A percentile compares a stretch with the other conserved stretches of the same genome.
phyloP scores from a whole-genome alignment of 2,113 vertebrate genomes.

The Ornithorhynchus anatinus region DNA sequence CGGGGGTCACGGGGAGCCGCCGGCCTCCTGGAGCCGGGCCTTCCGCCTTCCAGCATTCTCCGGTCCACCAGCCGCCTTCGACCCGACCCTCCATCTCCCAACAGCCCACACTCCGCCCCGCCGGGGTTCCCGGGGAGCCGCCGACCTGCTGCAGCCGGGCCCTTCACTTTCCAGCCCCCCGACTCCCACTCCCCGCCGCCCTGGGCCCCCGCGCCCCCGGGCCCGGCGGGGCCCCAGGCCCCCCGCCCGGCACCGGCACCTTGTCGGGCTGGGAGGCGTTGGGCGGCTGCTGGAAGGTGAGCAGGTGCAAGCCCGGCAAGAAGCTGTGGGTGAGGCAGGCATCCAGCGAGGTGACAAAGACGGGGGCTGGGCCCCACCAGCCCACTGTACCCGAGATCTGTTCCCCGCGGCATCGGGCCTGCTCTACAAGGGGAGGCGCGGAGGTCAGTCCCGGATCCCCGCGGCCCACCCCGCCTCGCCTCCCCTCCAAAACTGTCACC shows the following conservation, averaged over 20 bases:
- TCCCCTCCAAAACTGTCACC: fast-evolving
- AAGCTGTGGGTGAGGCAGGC: conserved; percentile 87
- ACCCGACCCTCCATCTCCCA: background rate
- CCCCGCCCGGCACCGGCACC: conserved; percentile 74
- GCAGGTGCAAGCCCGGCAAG: conserved; percentile 90
- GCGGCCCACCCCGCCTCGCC: background rate
- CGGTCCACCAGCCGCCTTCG: no score
- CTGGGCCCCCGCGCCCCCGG: background rate
- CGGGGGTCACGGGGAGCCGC: background rate
- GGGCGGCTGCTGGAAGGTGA: conserved; percentile 91
- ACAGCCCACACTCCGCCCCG: no score
- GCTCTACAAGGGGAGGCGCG: conserved; percentile 67
- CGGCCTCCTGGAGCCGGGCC: background rate
- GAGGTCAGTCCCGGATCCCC: background rate
- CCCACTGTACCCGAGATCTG: conserved; percentile 90
- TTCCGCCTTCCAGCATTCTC: no score
- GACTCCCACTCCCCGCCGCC: background rate
- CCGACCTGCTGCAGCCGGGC: background rate
- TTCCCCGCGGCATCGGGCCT: conserved; percentile 85
- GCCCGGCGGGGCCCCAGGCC: background rate
- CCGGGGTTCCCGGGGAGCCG: no score
- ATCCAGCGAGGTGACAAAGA: conserved; percentile 87
- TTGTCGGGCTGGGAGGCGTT: conserved; percentile 92
- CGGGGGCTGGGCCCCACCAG: conserved; percentile 90
- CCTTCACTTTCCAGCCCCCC: background rate